Evolutionary conservation across 2,797 vertebrate genomes (phyloP).

Genomic region (Allobates femoralis): DNA sequence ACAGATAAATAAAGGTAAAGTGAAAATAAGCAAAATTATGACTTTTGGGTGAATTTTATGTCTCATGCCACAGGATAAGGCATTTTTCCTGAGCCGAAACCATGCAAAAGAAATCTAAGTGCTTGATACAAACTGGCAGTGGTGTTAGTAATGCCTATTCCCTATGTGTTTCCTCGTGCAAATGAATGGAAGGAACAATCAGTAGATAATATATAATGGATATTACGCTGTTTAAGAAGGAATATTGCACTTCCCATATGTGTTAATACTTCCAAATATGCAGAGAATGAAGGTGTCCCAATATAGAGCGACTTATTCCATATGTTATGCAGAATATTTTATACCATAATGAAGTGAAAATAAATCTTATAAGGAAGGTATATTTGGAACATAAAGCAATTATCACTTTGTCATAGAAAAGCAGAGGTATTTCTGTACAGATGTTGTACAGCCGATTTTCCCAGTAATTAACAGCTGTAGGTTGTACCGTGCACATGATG

Average conservation of each 20-base stretch:
- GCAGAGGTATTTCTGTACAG: background rate
- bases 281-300: background rate
- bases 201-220: background rate
- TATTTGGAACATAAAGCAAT: background rate
- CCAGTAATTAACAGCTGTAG: conserved; percentile 44
- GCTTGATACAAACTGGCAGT: background rate
- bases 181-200: background rate
- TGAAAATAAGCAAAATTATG: background rate
- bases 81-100: no score
- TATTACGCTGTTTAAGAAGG: background rate
- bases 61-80: background rate
- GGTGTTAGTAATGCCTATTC: background rate
- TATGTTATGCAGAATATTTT: background rate
- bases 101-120: background rate
- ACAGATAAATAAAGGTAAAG: background rate
- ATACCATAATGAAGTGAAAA: background rate
- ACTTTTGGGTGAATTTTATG: background rate
- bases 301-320: background rate
- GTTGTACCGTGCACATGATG: conserved; percentile 6
- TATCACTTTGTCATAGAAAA: background rate
- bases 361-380: background rate
- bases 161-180: background rate
- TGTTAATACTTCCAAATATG: background rate
- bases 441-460: background rate
- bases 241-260: background rate